Conservation (phyloP, 2,113 vertebrate species). For the Gopherus flavomarginatus region DNA sequence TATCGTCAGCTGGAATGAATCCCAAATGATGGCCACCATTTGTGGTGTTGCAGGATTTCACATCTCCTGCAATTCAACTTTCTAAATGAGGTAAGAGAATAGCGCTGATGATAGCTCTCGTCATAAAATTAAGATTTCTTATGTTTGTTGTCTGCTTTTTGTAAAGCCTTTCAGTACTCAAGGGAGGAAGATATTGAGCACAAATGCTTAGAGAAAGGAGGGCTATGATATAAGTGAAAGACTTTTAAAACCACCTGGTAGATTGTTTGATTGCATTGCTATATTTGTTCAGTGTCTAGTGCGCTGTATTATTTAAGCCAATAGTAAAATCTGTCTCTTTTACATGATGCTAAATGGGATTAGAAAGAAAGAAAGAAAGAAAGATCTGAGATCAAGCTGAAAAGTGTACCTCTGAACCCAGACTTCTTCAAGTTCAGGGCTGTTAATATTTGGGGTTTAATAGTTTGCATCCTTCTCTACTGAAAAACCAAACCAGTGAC, state of each 20-base stretch:
- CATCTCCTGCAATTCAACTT: background rate
- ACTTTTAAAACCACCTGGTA: background rate
- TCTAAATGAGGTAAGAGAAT: background rate
- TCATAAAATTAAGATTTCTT: background rate
- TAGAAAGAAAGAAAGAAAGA: background rate
- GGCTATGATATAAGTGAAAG: background rate
- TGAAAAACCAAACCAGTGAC: background rate
- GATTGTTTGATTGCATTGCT: background rate
- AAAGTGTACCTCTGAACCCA: background rate
- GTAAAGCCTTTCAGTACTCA: background rate
- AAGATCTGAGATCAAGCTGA: background rate
- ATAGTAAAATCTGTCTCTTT: background rate
- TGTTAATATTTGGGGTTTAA: background rate
- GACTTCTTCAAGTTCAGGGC: background rate
- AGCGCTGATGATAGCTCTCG: background rate
- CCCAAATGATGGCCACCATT: background rate
- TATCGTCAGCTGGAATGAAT: background rate
- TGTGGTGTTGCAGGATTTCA: background rate
- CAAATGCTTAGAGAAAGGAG: background rate
- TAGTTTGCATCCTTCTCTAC: background rate
- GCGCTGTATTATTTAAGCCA: background rate
- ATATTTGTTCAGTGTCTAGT: background rate
- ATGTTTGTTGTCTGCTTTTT: background rate
- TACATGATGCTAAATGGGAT: background rate
- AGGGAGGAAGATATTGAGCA: background rate